Conservation (phyloP, 2,888 invertebrate genomes). For the Agrotis clavis region DNA sequence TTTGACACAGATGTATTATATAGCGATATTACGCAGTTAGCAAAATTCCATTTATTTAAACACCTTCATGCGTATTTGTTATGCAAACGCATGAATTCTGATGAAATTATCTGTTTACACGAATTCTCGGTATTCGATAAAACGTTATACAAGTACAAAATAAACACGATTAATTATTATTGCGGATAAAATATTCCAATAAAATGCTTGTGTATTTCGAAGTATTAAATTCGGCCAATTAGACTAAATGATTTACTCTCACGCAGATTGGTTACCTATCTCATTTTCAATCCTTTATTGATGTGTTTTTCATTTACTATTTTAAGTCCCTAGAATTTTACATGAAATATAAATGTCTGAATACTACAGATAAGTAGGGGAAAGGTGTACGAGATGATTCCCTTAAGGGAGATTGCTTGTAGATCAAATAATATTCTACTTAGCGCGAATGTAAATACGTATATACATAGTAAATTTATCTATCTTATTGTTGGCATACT, state of each 20-base stretch:
- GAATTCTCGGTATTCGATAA: background rate
- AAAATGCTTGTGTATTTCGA: background rate
- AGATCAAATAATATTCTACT: too few species aligned
- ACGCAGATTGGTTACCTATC: background rate
- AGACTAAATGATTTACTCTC: background rate
- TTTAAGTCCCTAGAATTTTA: background rate
- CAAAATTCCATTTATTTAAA: conserved; percentile 25
- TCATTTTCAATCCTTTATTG: background rate
- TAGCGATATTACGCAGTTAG: conserved; percentile 46
- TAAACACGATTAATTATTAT: background rate
- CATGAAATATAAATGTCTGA: background rate
- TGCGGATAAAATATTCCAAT: background rate
- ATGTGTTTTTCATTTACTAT: background rate
- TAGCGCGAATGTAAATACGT: too few species aligned
- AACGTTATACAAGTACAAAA: background rate
- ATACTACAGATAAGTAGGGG: too few species aligned
- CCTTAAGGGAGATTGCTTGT: too few species aligned
- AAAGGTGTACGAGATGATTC: too few species aligned
- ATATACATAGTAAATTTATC: too few species aligned
- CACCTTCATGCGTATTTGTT: conserved; percentile 4
- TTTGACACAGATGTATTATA: conserved; percentile 66
- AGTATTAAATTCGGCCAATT: background rate
- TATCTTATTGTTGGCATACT: too few species aligned
- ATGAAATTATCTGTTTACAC: background rate
- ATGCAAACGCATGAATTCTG: conserved; percentile 3